Evolutionary conservation across 1,140 invertebrate genomes (phyloP), one percentile per base, ranked within the genome.

Genomic region (Himalopsyche phryganea): DNA sequence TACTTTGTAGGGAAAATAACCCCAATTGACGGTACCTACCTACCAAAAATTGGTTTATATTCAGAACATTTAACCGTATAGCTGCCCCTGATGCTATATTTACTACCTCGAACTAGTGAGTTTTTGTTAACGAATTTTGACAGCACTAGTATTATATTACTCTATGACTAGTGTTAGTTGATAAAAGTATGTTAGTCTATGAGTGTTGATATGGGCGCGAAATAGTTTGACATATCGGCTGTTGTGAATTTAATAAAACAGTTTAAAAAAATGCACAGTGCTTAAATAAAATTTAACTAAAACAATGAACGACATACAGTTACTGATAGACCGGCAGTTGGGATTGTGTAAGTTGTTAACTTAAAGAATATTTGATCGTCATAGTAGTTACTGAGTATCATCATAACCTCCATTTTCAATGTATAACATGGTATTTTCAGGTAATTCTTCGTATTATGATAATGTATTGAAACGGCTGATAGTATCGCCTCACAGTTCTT

Each of bases 401-500:
- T 33, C 10, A 9, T 32, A 13, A 14, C 18, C 18, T 33, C 6
- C 14, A 14, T 49, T 33, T 28, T 33, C 5, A 49, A 35, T 4
- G n/a, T 2, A 14, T 32, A 7, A 13, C n/a, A 38, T 49, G 2
- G 15, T 10, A 23, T 50, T 66, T 68, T 50, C 61, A 81, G 79
- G 69, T 66, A 69, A 68, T 51, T 70, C 71, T n/a, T 70, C 70
- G 20, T 75, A 70, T 50, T 80, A 77, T 59, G 79, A 81, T 59
- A 74, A 67, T 54, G 68, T 75, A 3, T 58, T 81, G 14, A 70
- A 71, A 35, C 69, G 79, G 13, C 63, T 81, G 40, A 66, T 75
- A 40, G 80, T 80, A 18, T 53, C 68, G 10, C 66, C 63, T 14
- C 69, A 74, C 48, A 81, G 84, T 61, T 80, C 80, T 17, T 84